phyloP scores from a whole-genome alignment of 2,888 invertebrate species.

The Sinohyriopsis cumingii region DNA sequence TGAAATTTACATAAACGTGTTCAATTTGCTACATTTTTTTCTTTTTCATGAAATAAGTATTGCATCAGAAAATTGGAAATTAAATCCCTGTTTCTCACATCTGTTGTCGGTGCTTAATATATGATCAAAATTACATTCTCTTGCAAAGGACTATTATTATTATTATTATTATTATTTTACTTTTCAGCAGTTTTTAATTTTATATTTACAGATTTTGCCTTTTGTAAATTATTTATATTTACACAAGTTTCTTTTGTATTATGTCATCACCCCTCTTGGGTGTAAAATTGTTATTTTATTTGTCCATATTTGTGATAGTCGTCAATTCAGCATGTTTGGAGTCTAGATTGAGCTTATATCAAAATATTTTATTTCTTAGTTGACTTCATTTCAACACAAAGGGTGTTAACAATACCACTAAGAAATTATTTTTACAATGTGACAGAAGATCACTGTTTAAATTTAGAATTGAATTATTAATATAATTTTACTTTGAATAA shows the following conservation, averaged over 20 bases:
- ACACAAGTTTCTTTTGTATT: slow-evolving; percentile 15
- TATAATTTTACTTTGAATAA: too few relatives aligned
- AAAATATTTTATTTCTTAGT: slow-evolving; percentile 7
- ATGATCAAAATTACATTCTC: slow-evolving; percentile 1
- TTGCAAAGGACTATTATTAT: slow-evolving; percentile 3
- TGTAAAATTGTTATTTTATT: not conserved
- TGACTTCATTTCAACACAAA: not conserved
- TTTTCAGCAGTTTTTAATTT: slow-evolving; percentile 29
- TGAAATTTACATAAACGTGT: too few relatives aligned
- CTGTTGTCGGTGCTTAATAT: slow-evolving; percentile 3
- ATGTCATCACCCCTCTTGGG: not conserved
- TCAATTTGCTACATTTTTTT: too few relatives aligned
- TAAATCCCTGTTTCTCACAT: too few relatives aligned
- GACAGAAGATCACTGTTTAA: too few relatives aligned
- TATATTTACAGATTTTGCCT: slow-evolving; percentile 18
- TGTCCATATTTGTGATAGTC: slow-evolving; percentile 2
- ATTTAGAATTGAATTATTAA: too few relatives aligned
- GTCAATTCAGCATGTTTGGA: not conserved
- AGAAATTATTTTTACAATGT: too few relatives aligned
- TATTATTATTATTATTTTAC: slow-evolving; percentile 15
- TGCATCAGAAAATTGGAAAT: too few relatives aligned
- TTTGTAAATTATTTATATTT: slow-evolving; percentile 17
- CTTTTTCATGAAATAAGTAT: too few relatives aligned
- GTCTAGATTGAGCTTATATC: slow-evolving; percentile 2
- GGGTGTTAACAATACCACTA: not conserved